Conservation (phyloP, 2,113 vertebrate species). For the Calonectris borealis region DNA sequence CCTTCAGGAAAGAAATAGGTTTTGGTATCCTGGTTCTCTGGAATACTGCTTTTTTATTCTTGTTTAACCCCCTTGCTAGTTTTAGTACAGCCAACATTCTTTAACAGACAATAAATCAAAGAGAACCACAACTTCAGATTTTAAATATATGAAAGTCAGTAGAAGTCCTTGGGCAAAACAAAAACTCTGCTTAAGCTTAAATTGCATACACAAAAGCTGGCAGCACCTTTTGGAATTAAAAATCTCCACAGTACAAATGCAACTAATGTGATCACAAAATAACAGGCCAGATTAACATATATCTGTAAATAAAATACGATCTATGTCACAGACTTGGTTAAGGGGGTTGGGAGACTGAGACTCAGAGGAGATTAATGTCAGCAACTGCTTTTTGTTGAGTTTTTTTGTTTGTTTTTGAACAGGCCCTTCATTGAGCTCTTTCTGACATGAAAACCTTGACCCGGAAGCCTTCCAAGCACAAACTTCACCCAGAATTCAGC, state of each 20-base stretch:
- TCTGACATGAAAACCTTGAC: not conserved
- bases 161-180: not conserved
- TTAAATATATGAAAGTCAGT: not conserved
- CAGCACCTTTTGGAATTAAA: not conserved
- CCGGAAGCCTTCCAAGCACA: not conserved
- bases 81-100: not conserved
- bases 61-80: not conserved
- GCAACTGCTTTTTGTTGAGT: not conserved
- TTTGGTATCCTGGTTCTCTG: not conserved
- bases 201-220: not conserved
- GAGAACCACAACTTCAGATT: not conserved
- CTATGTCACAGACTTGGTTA: not conserved
- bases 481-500: not conserved
- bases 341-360: not conserved
- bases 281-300: not conserved
- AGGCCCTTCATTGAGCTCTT: not conserved
- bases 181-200: not conserved
- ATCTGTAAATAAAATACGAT: not conserved
- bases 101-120: not conserved
- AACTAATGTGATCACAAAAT: not conserved
- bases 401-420: not conserved
- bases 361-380: not conserved
- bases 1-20: not conserved
- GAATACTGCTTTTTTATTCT: not conserved
- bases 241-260: not conserved